Evolutionary conservation across 1,140 invertebrate species (phyloP).

Genomic region (Eriocheir sinensis): DNA sequence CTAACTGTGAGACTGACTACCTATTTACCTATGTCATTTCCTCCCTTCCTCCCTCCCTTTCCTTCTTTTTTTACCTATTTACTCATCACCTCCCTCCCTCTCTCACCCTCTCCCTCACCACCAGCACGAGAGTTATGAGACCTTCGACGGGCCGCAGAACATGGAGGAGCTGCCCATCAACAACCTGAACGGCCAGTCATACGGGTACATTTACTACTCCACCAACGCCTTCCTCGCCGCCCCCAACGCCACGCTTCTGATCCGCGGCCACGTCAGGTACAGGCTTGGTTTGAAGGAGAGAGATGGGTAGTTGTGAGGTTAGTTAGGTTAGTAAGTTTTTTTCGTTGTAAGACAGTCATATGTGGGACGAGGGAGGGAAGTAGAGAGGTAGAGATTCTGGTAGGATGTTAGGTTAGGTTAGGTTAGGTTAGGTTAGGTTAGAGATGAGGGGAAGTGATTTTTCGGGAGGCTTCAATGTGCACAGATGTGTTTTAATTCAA

Average conservation of each 20-base stretch:
- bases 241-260: conserved; percentile 80
- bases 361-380: not conserved
- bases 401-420: too few relatives aligned
- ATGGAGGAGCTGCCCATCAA: conserved; percentile 86
- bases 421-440: too few relatives aligned
- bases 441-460: too few relatives aligned
- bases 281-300: not conserved
- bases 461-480: too few relatives aligned
- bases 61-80: too few relatives aligned
- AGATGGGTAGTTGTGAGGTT: not conserved
- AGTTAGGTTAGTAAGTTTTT: not conserved
- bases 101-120: not conserved
- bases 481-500: too few relatives aligned
- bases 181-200: conserved; percentile 84
- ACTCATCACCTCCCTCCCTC: not conserved
- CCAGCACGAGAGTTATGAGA: conserved; percentile 52
- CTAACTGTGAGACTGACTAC: too few relatives aligned
- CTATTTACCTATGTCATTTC: too few relatives aligned
- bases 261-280: conserved; percentile 82
- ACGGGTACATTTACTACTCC: conserved; percentile 85
- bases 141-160: conserved; percentile 55
- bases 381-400: too few relatives aligned
- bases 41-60: too few relatives aligned
- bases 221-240: conserved; percentile 79
- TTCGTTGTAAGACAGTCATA: not conserved